Evolutionary conservation across 2,797 vertebrate species (phyloP).

Genomic region (Tokudaia tokunoshimensis): DNA sequence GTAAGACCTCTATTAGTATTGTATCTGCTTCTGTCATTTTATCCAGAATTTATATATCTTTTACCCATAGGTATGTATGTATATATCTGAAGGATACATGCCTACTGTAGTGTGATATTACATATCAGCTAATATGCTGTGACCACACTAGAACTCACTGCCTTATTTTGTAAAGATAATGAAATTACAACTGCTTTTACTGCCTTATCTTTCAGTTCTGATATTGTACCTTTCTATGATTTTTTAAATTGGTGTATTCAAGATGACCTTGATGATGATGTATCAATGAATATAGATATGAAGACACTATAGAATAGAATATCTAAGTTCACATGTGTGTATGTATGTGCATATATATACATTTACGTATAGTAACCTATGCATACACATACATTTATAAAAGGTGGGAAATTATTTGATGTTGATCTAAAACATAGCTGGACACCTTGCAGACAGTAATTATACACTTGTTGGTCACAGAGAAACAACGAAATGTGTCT

Average conservation of each 20-base stretch:
- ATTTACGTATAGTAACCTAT: neutral
- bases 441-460: neutral
- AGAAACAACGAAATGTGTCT: neutral
- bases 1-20: neutral
- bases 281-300: neutral
- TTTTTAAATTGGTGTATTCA: neutral
- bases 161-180: neutral
- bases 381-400: neutral
- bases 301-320: neutral
- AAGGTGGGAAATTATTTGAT: neutral
- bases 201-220: neutral
- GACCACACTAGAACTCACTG: neutral
- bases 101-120: neutral
- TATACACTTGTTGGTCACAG: neutral
- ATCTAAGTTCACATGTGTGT: neutral
- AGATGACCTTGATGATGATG: neutral
- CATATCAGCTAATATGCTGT: too few species aligned
- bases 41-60: neutral
- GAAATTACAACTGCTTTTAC: neutral
- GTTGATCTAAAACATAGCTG: neutral
- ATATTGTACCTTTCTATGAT: neutral
- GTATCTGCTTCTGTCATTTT: neutral
- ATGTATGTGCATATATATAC: too few species aligned
- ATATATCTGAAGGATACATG: too few species aligned
- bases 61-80: neutral